These are phyloP conservation scores for Achroia grisella DNA, from an alignment of 1,140 invertebrate species.

Conservation along the genomic window DNA sequence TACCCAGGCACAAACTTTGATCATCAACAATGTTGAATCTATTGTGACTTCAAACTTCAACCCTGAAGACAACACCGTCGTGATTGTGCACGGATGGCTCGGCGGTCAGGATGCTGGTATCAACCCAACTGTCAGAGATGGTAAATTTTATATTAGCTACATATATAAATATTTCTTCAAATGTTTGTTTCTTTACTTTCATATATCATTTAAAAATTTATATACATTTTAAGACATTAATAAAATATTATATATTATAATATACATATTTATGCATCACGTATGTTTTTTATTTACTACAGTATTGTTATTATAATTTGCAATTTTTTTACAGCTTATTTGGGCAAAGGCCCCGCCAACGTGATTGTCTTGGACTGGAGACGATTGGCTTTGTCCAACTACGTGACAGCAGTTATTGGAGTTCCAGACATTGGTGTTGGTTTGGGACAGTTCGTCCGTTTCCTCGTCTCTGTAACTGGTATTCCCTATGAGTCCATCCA, in stretches of 20 bases:
- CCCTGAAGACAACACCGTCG: conserved; percentile 19
- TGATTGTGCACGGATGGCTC: conserved; percentile 36
- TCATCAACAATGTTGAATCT: conserved; percentile 16
- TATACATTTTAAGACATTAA: neutral
- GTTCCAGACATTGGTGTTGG: conserved; percentile 62
- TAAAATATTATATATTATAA: no score
- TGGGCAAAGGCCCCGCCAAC: conserved; percentile 22
- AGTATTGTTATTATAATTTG: no score
- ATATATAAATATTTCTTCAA: neutral
- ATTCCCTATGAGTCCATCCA: conserved; percentile 75
- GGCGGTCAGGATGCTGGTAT: conserved; percentile 25
- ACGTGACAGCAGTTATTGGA: conserved; percentile 49
- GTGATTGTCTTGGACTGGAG: conserved; percentile 40
- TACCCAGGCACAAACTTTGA: neutral
- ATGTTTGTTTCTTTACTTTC: no score
- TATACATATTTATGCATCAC: no score
- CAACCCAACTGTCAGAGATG: conserved; percentile 30
- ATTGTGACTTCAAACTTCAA: conserved; percentile 32
- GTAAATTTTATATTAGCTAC: conserved; percentile 6
- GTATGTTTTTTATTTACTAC: no score
- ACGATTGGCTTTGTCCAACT: conserved; percentile 23
- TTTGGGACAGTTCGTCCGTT: conserved; percentile 65
- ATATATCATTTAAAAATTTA: neutral
- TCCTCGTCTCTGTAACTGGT: conserved; percentile 35
- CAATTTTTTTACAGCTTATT: conserved; percentile 1